Evolutionary conservation across 2,888 invertebrate genomes (phyloP), one percentile per base, ranked within the genome.

Genomic region (Phymatocera aterrima): DNA sequence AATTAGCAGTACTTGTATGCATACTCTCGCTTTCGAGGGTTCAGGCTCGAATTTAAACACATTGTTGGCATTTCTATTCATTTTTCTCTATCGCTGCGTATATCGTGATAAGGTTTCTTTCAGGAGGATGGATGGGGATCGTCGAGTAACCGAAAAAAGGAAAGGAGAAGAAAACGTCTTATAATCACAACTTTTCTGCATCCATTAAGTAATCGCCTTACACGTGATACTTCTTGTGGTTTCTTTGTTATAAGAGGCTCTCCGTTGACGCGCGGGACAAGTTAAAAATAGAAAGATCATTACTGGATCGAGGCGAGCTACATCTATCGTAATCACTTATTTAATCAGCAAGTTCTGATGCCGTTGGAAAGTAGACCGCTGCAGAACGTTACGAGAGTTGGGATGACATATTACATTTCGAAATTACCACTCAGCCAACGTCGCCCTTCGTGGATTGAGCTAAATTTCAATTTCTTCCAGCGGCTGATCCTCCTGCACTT

Each of bases 381-480:
- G n/a, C n/a, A 46, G 68, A 68, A n/a, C 43, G 24, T 43, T 46
- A 2, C 18, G 68, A 68, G 68, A 43, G 46, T n/a, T 15, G 68
- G 24, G 68, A 68, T 68, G 68, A 40, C 60, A 15, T 57, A 75
- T 75, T 75, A 60, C 75, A 43, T 75, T 75, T 57, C 75, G 28
- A 75, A 57, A 75, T 75, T 75, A 75, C 75, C 75, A 75, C 75
- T 75, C 75, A 75, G 57, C 37, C 68, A 21, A 21, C n/a, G 28
- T 46, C 61, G 61, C n/a, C 18, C 15, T 37, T 34, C 68, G 15
- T 34, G 72, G 51, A 72, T 72, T 48, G 51, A 51, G 72, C 72
- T 72, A 51, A 51, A 48, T 72, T 72, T 72, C 72, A 72, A 72
- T 72, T 72, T 72, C 72, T 51, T 72, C 43, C 12, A 65, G n/a